Evolutionary conservation across 2,888 invertebrate genomes (phyloP).

Genomic region (Psylliodes chrysocephalus): DNA sequence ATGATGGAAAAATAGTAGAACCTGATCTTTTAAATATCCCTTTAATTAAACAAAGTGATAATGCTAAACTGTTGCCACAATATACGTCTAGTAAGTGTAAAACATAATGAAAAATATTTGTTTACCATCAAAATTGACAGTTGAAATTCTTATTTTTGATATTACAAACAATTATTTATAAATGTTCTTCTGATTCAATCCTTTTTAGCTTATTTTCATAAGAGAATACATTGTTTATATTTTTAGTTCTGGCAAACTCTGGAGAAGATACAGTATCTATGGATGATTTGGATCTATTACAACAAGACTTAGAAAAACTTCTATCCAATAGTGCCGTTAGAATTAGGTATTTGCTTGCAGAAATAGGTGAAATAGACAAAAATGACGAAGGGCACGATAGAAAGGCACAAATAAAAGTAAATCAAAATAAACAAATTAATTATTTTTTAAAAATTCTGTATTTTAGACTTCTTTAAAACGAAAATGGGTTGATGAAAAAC

Average conservation of each 20-base stretch:
- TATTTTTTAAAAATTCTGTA: background rate
- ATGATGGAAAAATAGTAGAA: constrained; percentile 39
- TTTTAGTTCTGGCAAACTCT: constrained; percentile 70
- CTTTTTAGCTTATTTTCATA: no score
- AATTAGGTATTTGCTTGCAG: constrained; percentile 79
- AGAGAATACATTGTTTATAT: no score
- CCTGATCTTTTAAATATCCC: constrained; percentile 64
- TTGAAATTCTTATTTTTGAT: no score
- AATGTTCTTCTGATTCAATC: no score
- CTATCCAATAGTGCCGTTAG: constrained; percentile 85
- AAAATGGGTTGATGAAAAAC: constrained; percentile 59
- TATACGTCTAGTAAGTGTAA: constrained; percentile 66
- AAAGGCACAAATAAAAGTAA: constrained; percentile 57
- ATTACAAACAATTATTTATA: no score
- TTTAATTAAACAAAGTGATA: constrained; percentile 76
- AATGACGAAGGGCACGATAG: constrained; percentile 68
- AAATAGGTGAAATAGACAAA: constrained; percentile 66
- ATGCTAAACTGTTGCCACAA: constrained; percentile 73
- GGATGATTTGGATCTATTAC: constrained; percentile 89
- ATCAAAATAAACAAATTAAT: no score
- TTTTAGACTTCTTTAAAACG: constrained; percentile 57
- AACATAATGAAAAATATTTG: background rate
- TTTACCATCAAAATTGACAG: background rate
- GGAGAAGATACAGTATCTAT: constrained; percentile 83
- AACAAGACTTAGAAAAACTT: constrained; percentile 87